phyloP scores from a whole-genome alignment of 2,113 vertebrate genomes.

The Odontophorus gujanensis region DNA sequence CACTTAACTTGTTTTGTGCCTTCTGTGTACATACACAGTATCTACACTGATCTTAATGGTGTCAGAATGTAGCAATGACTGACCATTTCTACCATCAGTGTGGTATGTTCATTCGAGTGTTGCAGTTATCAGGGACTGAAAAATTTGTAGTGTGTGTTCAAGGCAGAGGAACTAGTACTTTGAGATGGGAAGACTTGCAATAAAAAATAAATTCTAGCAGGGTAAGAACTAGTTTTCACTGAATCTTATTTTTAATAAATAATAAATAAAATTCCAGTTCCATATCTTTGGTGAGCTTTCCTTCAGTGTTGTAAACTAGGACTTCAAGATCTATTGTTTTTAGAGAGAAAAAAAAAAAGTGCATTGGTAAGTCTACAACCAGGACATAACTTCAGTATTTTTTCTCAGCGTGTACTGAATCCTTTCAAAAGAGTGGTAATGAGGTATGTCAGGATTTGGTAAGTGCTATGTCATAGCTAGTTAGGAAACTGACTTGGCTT shows the following conservation, averaged over 20 bases:
- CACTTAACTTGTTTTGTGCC: not conserved
- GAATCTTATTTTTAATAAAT: not conserved
- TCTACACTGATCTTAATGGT: not conserved
- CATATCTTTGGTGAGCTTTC: not conserved
- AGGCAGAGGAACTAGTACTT: not conserved
- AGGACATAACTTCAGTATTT: fast-evolving
- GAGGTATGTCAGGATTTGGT: not conserved
- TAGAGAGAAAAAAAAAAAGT: not conserved
- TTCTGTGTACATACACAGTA: not conserved
- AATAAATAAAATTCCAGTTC: not conserved
- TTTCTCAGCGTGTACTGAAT: not conserved
- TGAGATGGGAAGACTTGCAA: not conserved
- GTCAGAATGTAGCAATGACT: not conserved
- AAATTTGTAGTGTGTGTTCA: not conserved
- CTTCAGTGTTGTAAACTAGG: not conserved
- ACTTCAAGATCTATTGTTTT: not conserved
- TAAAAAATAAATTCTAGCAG: not conserved
- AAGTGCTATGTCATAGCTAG: not conserved
- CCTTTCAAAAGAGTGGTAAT: not conserved
- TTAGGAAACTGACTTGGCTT: not conserved
- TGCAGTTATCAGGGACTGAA: not conserved
- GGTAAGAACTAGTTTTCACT: not conserved
- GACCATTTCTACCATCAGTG: not conserved
- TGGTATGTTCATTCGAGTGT: not conserved
- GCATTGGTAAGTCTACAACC: not conserved